A percentile compares a stretch with the other conserved stretches of the same genome.
Conservation (phyloP, 2,113 vertebrate species). For the Neofelis nebulosa region DNA sequence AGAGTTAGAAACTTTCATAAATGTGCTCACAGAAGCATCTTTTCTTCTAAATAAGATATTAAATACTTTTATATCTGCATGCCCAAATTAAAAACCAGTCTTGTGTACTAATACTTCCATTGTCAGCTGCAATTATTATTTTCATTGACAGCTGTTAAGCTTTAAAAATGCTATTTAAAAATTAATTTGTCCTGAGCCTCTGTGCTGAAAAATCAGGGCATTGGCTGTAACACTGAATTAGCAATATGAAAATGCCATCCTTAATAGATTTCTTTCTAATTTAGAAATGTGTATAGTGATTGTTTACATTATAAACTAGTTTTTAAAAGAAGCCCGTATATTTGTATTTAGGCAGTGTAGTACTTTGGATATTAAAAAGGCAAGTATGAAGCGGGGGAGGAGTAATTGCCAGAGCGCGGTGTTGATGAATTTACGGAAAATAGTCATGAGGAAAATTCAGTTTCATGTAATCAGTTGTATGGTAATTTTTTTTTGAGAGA, state of each 20-base stretch:
- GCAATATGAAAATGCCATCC: conserved; percentile 9
- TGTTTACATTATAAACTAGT: background rate
- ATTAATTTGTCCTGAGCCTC: background rate
- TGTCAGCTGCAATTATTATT: background rate
- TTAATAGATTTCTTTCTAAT: background rate
- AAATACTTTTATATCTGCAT: background rate
- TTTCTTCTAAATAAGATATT: background rate
- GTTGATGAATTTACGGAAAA: background rate
- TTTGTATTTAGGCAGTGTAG: background rate
- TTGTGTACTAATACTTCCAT: background rate
- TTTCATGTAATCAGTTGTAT: background rate
- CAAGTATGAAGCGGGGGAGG: background rate
- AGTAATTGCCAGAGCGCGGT: background rate
- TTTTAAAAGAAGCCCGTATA: background rate
- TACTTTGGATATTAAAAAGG: conserved; percentile 27
- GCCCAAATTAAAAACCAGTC: background rate
- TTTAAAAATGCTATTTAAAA: conserved; percentile 47
- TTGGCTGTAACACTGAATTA: background rate
- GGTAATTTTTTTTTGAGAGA: background rate
- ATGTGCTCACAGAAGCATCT: background rate
- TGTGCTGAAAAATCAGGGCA: background rate
- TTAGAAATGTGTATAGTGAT: conserved; percentile 7
- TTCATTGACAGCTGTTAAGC: background rate
- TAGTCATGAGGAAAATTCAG: background rate
- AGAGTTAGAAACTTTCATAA: background rate